phyloP scores from a whole-genome alignment of 2,797 vertebrate species.

The Lepidocolaptes lacrymiger region DNA sequence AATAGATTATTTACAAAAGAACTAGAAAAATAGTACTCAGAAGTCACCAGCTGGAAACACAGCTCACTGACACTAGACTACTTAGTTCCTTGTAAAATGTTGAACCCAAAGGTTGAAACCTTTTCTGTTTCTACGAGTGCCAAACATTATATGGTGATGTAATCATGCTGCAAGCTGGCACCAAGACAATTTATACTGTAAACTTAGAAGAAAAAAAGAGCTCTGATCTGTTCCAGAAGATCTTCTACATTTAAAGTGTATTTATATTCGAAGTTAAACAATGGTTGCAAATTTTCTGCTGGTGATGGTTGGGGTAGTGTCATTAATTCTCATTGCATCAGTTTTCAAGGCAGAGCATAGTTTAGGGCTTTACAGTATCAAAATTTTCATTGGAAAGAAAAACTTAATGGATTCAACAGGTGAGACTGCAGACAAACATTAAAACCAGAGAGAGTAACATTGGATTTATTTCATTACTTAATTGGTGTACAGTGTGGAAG shows the following conservation, averaged over 20 bases:
- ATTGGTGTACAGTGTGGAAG: background rate
- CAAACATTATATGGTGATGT: background rate
- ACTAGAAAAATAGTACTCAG: background rate
- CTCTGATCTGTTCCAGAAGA: background rate
- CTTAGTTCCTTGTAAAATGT: background rate
- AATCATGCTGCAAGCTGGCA: constrained; percentile 38
- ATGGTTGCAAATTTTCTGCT: background rate
- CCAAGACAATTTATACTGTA: background rate
- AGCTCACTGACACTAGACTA: background rate
- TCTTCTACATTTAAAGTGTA: background rate
- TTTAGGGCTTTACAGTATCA: background rate
- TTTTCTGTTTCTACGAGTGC: background rate
- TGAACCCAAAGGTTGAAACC: background rate
- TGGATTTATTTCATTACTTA: background rate
- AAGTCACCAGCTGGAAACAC: background rate
- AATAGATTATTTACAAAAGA: background rate
- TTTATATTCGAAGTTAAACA: background rate
- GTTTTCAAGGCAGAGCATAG: background rate
- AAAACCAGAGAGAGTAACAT: background rate
- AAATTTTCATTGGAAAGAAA: background rate
- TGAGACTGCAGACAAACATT: background rate
- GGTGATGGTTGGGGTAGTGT: background rate
- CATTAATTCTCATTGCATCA: background rate
- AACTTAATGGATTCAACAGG: constrained; percentile 15
- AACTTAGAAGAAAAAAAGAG: background rate